A percentile compares a stretch with the other conserved stretches of the same genome.
Evolutionary conservation across 2,888 invertebrate species (phyloP).

Genomic region (Resseliella maxima): DNA sequence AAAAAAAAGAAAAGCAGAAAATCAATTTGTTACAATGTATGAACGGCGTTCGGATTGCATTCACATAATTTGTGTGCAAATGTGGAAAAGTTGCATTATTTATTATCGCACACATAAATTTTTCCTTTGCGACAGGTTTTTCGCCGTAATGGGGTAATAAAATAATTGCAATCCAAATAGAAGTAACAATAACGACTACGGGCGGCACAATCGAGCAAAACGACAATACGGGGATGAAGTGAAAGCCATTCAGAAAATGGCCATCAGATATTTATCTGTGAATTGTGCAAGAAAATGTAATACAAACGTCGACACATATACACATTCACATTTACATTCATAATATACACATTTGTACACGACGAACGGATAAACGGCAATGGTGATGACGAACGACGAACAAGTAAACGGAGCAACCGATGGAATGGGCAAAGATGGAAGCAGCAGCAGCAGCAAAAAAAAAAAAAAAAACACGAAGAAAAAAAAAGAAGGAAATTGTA

Average conservation of each 20-base stretch:
- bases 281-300: slow-evolving; percentile 19
- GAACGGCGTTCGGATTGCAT: background rate
- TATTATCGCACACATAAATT: slow-evolving; percentile 46
- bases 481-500: too few relatives aligned
- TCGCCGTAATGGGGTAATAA: slow-evolving; percentile 51
- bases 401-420: background rate
- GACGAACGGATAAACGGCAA: background rate
- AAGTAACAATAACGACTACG: slow-evolving; percentile 25
- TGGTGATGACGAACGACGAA: background rate
- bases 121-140: slow-evolving; percentile 46
- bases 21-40: slow-evolving; percentile 29
- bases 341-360: too few relatives aligned
- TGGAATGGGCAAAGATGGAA: background rate
- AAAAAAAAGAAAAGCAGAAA: too few relatives aligned
- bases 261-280: slow-evolving; percentile 53
- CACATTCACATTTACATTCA: too few relatives aligned
- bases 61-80: slow-evolving; percentile 53
- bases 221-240: slow-evolving; percentile 53
- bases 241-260: slow-evolving; percentile 47
- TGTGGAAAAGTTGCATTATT: slow-evolving; percentile 44
- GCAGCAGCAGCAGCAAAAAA: background rate
- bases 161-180: slow-evolving; percentile 53
- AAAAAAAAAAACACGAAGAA: background rate
- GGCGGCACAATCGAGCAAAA: background rate
- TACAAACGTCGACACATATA: background rate